Percentiles rank a stretch among this genome's conserved stretches.
phyloP scores from a whole-genome alignment of 2,113 vertebrate genomes.

The Sorex fumeus region DNA sequence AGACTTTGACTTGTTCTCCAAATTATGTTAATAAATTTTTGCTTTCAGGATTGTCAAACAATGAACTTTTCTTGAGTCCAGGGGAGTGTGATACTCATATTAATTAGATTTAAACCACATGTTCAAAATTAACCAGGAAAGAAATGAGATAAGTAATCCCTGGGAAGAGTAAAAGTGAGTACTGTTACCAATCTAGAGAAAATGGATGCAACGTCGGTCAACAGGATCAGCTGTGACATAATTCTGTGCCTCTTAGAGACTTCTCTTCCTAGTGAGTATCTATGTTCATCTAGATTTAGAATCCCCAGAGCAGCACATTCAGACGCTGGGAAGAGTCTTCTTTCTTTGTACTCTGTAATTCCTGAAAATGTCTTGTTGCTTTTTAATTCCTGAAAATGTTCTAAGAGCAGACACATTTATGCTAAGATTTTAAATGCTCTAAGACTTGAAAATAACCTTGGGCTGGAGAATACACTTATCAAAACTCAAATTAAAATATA shows the following conservation, averaged over 20 bases:
- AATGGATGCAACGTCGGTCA: background rate
- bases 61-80: background rate
- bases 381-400: constrained; percentile 7
- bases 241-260: background rate
- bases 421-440: background rate
- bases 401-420: constrained; percentile 7
- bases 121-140: background rate
- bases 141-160: background rate
- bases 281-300: background rate
- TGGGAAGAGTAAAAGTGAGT: background rate
- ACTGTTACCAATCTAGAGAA: background rate
- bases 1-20: background rate
- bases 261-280: background rate
- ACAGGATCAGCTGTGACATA: background rate
- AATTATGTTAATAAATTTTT: background rate
- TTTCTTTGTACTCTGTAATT: background rate
- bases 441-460: background rate
- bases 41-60: background rate
- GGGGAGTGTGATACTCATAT: background rate
- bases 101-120: background rate
- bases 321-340: background rate
- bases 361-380: background rate
- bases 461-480: background rate
- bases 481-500: constrained; percentile 49
- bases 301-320: background rate